Conservation (phyloP, 2,797 vertebrate species). For the Mastacembelus armatus region DNA sequence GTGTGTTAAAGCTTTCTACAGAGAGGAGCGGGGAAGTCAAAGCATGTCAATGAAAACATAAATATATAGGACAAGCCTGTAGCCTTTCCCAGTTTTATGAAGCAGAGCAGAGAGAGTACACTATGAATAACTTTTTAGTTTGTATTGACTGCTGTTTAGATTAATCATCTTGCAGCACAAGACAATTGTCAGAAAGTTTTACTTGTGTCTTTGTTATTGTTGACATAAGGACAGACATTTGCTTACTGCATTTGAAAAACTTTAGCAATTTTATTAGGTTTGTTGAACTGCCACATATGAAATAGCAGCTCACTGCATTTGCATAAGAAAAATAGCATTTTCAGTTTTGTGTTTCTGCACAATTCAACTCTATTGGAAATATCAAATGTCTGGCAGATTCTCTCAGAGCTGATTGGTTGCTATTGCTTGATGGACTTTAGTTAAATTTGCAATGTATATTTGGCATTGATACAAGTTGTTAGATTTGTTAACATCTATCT, state of each 20-base stretch:
- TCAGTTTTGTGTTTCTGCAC: conserved; percentile 28
- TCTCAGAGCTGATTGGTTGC: conserved; percentile 31
- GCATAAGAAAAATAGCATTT: conserved; percentile 45
- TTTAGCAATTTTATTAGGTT: conserved; percentile 5
- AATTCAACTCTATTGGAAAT: conserved; percentile 32
- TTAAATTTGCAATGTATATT: too few relatives aligned
- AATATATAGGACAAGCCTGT: not conserved
- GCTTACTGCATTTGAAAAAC: conserved; percentile 6
- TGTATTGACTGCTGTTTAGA: not conserved
- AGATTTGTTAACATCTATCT: too few relatives aligned
- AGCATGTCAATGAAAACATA: not conserved
- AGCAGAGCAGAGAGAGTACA: not conserved
- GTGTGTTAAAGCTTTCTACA: not conserved
- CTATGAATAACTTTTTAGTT: conserved; percentile 3
- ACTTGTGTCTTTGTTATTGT: conserved; percentile 14
- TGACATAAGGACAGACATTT: conserved; percentile 12
- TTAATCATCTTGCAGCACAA: not conserved
- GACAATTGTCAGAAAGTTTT: conserved; percentile 17
- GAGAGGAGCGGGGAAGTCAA: conserved; percentile 9
- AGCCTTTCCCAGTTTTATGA: not conserved
- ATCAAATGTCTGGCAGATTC: conserved; percentile 18
- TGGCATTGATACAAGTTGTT: too few relatives aligned
- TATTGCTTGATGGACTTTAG: too few relatives aligned
- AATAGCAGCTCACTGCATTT: conserved; percentile 31
- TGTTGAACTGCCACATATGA: conserved; percentile 10